A percentile compares a stretch with the other conserved stretches of the same genome.
phyloP scores from a whole-genome alignment of 1,140 invertebrate genomes.

The Anastrepha ludens region DNA sequence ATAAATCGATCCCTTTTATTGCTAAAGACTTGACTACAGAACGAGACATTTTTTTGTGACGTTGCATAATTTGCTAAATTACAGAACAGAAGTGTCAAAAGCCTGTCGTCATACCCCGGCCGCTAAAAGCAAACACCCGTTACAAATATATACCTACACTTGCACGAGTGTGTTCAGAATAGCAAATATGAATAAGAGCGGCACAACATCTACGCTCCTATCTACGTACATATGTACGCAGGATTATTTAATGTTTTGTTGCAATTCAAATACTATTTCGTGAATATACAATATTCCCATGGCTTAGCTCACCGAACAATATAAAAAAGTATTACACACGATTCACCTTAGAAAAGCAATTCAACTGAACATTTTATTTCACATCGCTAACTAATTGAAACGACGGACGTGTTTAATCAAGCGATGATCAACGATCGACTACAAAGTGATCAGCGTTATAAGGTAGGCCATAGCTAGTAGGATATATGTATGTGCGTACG shows the following conservation, averaged over 20 bases:
- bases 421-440: neutral
- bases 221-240: neutral
- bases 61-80: no score
- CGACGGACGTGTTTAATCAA: neutral
- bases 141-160: no score
- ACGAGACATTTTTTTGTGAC: no score
- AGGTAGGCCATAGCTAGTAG: neutral
- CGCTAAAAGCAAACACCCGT: no score
- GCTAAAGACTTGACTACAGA: no score
- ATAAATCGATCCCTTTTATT: no score
- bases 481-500: neutral
- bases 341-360: neutral
- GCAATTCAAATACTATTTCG: conserved; percentile 4
- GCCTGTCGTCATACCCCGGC: no score
- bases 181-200: neutral
- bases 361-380: neutral
- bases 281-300: neutral
- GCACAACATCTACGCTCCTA: no score
- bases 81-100: no score
- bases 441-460: neutral
- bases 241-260: neutral
- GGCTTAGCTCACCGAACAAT: neutral
- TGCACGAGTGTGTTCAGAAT: no score
- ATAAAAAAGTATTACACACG: neutral
- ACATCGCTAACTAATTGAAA: neutral